Conservation (phyloP, 2,113 vertebrate genomes). For the Protobothrops flavoviridis region DNA sequence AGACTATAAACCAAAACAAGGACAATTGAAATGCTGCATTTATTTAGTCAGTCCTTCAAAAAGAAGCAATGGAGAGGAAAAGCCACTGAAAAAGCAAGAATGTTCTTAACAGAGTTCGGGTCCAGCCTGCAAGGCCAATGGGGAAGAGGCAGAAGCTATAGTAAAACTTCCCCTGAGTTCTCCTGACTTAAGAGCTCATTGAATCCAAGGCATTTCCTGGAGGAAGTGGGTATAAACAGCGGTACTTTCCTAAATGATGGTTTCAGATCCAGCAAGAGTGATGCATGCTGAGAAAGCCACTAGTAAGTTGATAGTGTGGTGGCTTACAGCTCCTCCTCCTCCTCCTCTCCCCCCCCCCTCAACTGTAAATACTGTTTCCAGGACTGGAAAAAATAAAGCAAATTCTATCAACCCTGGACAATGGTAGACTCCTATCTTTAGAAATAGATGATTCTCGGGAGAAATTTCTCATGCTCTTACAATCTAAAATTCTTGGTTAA, state of each 20-base stretch:
- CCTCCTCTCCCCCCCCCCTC: too few relatives aligned
- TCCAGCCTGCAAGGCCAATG: not conserved
- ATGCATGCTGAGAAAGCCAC: not conserved
- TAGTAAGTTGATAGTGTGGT: not conserved
- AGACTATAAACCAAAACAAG: not conserved
- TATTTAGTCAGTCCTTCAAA: not conserved
- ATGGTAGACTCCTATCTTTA: not conserved
- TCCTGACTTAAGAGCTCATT: not conserved
- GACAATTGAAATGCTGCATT: not conserved
- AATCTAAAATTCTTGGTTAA: not conserved
- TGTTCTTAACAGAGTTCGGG: not conserved
- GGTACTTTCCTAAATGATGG: not conserved
- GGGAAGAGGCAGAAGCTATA: not conserved
- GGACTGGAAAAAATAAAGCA: conserved; percentile 10
- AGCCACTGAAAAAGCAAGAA: not conserved
- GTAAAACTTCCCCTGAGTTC: not conserved
- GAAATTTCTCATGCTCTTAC: not conserved
- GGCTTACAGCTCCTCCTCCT: not conserved
- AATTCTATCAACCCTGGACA: not conserved
- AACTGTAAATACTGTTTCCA: not conserved
- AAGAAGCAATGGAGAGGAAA: not conserved
- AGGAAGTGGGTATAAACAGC: not conserved
- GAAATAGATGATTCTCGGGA: not conserved
- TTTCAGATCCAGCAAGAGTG: not conserved
- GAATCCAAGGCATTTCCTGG: not conserved